Base-by-base conservation (phyloP, 1,140 invertebrate genomes). In the Microplitis demolitor region DNA sequence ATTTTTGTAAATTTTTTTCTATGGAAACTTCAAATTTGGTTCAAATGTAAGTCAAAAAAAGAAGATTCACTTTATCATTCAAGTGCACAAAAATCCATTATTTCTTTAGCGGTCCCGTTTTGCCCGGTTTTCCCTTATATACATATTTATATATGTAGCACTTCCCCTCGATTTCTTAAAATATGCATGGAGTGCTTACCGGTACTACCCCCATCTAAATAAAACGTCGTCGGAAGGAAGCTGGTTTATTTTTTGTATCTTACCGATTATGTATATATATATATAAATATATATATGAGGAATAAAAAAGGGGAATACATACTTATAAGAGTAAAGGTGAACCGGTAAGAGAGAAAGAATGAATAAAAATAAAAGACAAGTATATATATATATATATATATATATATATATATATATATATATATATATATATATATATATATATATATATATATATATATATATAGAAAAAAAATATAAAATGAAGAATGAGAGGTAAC, bases 401-500 rank as follows among this genome's bases (percentile, higher is more conserved):
- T 24, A 24, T 24, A 24, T 24, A 24, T 24, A 24, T 24, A 24
- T 24, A 24, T 11, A 24, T 24, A 24, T 24, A 24, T 24, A 24
- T 24, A 24, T 24, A 24, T 24, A 24, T 24, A 24, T 11, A 24
- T 16, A 58, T 11, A 24, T n/a, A 31, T 24, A 2, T 24, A 24
- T 24, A 24, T 24, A 24, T 24, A 24, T 24, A 24, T 24, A 24
- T 24, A 24, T 24, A 24, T 24, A 24, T 24, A 24, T 24, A 24
- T 24, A 24, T 11, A 24, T n/a, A 58, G 53, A 54, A n/a, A 45
- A 45, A 54, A 24, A 31, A 58, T 9, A 16, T 24, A 58, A 58
- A 58, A 24, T 24, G 8, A 58, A 24, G 56, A 11, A 58, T 24
- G 24, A 31, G 56, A 16, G 31, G 56, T 71, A 73, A 74, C 82